phyloP scores from a whole-genome alignment of 2,797 vertebrate genomes.

The Acanthiza pusilla region DNA sequence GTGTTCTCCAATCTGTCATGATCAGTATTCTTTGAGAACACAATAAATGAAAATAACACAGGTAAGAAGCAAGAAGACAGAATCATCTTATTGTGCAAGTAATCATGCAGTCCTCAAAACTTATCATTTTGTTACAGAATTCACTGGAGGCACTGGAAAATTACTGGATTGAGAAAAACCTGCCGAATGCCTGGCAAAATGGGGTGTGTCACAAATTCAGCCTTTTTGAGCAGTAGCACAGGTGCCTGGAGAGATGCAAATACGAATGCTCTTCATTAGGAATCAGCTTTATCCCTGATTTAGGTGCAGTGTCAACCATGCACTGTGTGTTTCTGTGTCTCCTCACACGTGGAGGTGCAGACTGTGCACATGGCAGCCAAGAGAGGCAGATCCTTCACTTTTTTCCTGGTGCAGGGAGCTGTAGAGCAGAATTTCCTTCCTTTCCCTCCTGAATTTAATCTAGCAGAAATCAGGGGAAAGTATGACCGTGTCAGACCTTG shows the following conservation, averaged over 20 bases:
- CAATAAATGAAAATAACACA: not conserved
- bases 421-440: not conserved
- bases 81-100: not conserved
- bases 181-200: not conserved
- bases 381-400: not conserved
- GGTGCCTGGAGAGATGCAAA: not conserved
- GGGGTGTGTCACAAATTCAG: not conserved
- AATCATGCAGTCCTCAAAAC: not conserved
- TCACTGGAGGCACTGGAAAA: not conserved
- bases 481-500: not conserved
- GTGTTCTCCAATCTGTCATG: constrained; percentile 11
- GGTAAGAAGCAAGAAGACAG: not conserved
- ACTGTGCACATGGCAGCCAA: not conserved
- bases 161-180: not conserved
- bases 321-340: not conserved
- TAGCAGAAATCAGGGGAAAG: not conserved
- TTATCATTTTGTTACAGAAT: not conserved
- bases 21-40: not conserved
- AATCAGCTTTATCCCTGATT: not conserved
- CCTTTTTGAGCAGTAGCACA: not conserved
- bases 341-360: not conserved
- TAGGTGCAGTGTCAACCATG: not conserved
- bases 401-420: not conserved
- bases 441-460: not conserved
- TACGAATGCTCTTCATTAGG: not conserved